Evolutionary conservation across 1,140 invertebrate genomes (phyloP).

Genomic region (Leptopilina boulardi): DNA sequence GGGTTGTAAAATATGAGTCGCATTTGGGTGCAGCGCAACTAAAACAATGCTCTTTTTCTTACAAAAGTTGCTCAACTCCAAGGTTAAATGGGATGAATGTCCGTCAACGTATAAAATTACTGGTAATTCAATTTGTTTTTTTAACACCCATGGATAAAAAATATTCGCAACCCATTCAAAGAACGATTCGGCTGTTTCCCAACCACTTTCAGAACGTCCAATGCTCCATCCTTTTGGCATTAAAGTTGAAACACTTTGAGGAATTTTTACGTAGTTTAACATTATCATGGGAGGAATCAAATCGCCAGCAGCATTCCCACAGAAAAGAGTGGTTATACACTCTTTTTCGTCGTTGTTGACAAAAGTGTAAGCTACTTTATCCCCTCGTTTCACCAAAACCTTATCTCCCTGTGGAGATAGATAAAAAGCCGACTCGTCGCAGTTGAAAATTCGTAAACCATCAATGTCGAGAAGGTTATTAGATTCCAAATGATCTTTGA

Average conservation of each 20-base stretch:
- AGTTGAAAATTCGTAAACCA: not conserved
- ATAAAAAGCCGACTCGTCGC: not conserved
- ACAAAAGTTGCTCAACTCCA: constrained; percentile 55
- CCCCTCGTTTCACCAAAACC: not conserved
- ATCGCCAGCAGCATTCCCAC: too few relatives aligned
- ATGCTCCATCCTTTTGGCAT: constrained; percentile 41
- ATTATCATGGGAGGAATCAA: too few relatives aligned
- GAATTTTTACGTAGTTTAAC: too few relatives aligned
- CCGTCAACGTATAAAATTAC: constrained; percentile 70
- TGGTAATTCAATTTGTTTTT: constrained; percentile 56
- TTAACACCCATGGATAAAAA: constrained; percentile 56
- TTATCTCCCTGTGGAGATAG: not conserved
- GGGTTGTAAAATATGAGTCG: too few relatives aligned
- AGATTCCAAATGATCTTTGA: not conserved
- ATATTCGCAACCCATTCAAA: constrained; percentile 57
- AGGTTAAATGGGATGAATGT: too few relatives aligned
- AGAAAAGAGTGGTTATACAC: too few relatives aligned
- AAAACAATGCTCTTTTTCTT: constrained; percentile 55
- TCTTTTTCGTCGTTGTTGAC: too few relatives aligned
- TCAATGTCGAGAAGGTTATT: not conserved
- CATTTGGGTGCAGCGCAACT: too few relatives aligned
- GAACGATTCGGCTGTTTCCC: constrained; percentile 55
- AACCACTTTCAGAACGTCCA: constrained; percentile 46
- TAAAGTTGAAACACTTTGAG: too few relatives aligned
- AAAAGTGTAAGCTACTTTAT: too few relatives aligned